Percentiles rank a stretch among this genome's conserved stretches.
These are phyloP conservation scores for Potamilus streckersoni DNA, from an alignment of 1,140 invertebrate genomes.

Conservation along the genomic window DNA sequence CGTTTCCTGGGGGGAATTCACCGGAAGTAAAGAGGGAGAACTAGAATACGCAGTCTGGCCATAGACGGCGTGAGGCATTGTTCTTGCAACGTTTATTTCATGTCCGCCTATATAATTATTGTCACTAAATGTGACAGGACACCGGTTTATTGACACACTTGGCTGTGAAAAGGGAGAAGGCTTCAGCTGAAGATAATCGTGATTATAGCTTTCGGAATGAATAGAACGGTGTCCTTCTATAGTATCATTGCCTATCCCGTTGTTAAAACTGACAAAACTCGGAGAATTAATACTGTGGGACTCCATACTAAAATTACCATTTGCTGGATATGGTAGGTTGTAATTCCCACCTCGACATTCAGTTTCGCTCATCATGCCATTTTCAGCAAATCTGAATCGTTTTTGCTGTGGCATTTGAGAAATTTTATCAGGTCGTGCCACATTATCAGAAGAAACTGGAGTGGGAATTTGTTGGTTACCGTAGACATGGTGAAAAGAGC, in stretches of 20 bases:
- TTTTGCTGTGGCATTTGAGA: slow-evolving; percentile 21
- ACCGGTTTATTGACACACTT: slow-evolving; percentile 20
- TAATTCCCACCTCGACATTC: slow-evolving; percentile 27
- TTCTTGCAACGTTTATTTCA: slow-evolving; percentile 19
- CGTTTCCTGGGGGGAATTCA: slow-evolving; percentile 24
- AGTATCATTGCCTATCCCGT: slow-evolving; percentile 27
- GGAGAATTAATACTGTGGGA: slow-evolving; percentile 25
- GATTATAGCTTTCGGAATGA: slow-evolving; percentile 11
- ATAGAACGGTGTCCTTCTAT: slow-evolving; percentile 28
- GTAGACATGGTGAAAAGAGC: slow-evolving; percentile 22
- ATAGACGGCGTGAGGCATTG: slow-evolving; percentile 24
- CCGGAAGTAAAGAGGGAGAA: slow-evolving; percentile 8
- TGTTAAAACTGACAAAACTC: slow-evolving; percentile 20
- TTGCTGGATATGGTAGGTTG: slow-evolving; percentile 26
- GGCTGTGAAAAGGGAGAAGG: slow-evolving; percentile 14
- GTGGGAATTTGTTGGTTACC: slow-evolving; percentile 25
- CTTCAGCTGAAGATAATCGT: slow-evolving; percentile 29
- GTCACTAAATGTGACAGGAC: slow-evolving; percentile 22
- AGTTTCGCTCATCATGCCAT: slow-evolving; percentile 13
- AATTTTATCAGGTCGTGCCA: slow-evolving; percentile 13
- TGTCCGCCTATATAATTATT: slow-evolving; percentile 26
- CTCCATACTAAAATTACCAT: slow-evolving; percentile 31
- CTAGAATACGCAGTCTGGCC: slow-evolving; percentile 27
- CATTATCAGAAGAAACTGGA: slow-evolving; percentile 25
- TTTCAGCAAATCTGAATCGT: slow-evolving; percentile 23